Evolutionary conservation across 2,888 invertebrate genomes (phyloP).

Genomic region (Blastobasis adustella): DNA sequence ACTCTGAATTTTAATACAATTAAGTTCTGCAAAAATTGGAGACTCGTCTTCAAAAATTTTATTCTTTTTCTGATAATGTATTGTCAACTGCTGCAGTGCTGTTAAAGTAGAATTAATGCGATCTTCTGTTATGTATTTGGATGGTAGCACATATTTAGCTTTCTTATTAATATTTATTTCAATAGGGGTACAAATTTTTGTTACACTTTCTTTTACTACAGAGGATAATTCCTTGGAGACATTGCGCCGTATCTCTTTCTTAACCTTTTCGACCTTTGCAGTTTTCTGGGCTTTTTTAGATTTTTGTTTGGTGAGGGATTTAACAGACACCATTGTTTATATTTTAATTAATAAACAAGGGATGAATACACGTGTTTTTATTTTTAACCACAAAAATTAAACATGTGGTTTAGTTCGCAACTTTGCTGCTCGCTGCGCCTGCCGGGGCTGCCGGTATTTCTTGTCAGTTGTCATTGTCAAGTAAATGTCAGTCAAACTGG

Average conservation of each 20-base stretch:
- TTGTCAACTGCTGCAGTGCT: conserved; percentile 42
- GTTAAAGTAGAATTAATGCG: conserved; percentile 39
- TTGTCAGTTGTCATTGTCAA: no score
- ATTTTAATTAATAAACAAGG: no score
- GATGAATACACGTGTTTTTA: no score
- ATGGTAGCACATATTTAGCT: conserved; percentile 46
- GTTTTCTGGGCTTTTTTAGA: conserved; percentile 7
- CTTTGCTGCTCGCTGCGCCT: no score
- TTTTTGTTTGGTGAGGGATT: conserved; percentile 5
- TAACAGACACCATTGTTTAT: conserved; percentile 18
- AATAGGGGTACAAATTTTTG: background rate
- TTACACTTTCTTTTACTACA: conserved; percentile 4
- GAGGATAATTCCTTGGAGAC: conserved; percentile 2
- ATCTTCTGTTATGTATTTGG: conserved; percentile 41
- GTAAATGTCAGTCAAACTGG: no score
- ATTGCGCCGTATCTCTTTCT: conserved; percentile 11
- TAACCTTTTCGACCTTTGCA: conserved; percentile 11
- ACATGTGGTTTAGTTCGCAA: no score
- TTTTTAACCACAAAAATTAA: no score
- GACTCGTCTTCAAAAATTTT: conserved; percentile 73
- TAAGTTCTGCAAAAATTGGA: conserved; percentile 75
- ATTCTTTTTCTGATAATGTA: conserved; percentile 46
- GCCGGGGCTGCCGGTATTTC: no score
- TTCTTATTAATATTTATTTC: conserved; percentile 25
- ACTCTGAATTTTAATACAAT: conserved; percentile 78